Evolutionary conservation across 2,797 vertebrate species (phyloP).

Genomic region (Myripristis jacobus): DNA sequence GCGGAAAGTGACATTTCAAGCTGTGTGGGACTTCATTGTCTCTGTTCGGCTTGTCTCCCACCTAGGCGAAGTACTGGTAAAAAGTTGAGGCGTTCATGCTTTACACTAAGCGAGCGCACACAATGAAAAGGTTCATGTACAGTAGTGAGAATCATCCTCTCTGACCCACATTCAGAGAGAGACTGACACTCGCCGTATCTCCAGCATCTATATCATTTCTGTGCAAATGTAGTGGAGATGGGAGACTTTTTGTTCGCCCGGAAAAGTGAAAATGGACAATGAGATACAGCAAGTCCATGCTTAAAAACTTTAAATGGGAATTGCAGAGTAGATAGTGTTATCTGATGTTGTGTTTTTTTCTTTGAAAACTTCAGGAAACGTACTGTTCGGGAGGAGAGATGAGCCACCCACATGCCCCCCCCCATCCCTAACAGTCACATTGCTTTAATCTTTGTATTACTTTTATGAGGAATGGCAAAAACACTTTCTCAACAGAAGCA

Average conservation of each 20-base stretch:
- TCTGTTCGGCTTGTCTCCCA: conserved; percentile 33
- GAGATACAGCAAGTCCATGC: conserved; percentile 12
- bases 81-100: conserved; percentile 43
- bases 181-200: neutral
- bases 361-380: conserved; percentile 17
- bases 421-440: neutral
- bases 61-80: conserved; percentile 61
- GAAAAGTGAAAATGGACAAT: conserved; percentile 27
- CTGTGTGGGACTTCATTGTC: conserved; percentile 55
- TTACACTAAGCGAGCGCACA: conserved; percentile 38
- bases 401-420: neutral
- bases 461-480: neutral
- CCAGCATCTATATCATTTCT: conserved; percentile 11
- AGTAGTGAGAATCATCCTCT: conserved; percentile 60
- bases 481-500: neutral
- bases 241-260: conserved; percentile 6
- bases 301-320: conserved; percentile 34
- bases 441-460: conserved; percentile 4
- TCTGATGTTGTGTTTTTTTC: conserved; percentile 9
- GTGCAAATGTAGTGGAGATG: conserved; percentile 14
- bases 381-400: neutral
- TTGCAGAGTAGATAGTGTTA: conserved; percentile 25
- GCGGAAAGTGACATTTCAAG: conserved; percentile 49
- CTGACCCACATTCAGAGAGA: conserved; percentile 46
- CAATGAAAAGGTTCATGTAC: conserved; percentile 53